These are phyloP conservation scores for Beris morrisii DNA, from an alignment of 2,888 invertebrate species.

Conservation along the genomic window DNA sequence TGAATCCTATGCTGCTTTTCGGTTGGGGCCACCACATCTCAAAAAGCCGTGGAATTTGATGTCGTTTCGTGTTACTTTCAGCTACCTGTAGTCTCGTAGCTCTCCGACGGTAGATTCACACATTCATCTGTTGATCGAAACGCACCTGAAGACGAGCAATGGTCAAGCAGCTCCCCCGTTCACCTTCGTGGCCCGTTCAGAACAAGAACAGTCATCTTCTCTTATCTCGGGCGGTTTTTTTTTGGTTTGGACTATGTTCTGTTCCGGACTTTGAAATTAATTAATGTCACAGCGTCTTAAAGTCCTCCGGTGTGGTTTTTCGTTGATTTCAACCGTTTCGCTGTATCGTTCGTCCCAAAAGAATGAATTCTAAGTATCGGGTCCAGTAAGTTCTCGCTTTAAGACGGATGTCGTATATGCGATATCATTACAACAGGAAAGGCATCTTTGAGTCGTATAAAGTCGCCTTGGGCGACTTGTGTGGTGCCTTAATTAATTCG, in stretches of 20 bases:
- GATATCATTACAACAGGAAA: slow-evolving; percentile 22
- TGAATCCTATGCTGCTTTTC: slow-evolving; percentile 11
- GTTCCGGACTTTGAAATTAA: slow-evolving; percentile 26
- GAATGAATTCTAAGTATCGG: slow-evolving; percentile 23
- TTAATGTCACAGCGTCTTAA: slow-evolving; percentile 29
- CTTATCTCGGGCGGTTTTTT: not conserved
- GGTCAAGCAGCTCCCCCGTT: not conserved
- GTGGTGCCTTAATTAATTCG: slow-evolving; percentile 38
- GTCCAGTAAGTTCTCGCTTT: not conserved
- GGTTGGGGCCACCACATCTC: not conserved
- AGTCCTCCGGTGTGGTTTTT: slow-evolving; percentile 16
- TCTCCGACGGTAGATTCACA: slow-evolving; percentile 21
- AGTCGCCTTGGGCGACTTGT: slow-evolving; percentile 31
- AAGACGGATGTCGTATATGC: slow-evolving; percentile 23
- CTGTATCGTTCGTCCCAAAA: not conserved
- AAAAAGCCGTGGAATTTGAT: slow-evolving; percentile 39
- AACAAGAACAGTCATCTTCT: too few relatives aligned
- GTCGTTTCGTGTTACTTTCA: slow-evolving; percentile 38
- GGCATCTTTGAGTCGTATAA: slow-evolving; percentile 2
- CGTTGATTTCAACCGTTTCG: not conserved
- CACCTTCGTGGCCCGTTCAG: not conserved
- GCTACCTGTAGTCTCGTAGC: slow-evolving; percentile 35
- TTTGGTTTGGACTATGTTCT: slow-evolving; percentile 11
- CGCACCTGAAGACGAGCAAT: not conserved
- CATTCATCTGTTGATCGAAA: slow-evolving; percentile 17